Evolutionary conservation across 2,888 invertebrate genomes (phyloP).

Genomic region (Metopia argyrocephala): DNA sequence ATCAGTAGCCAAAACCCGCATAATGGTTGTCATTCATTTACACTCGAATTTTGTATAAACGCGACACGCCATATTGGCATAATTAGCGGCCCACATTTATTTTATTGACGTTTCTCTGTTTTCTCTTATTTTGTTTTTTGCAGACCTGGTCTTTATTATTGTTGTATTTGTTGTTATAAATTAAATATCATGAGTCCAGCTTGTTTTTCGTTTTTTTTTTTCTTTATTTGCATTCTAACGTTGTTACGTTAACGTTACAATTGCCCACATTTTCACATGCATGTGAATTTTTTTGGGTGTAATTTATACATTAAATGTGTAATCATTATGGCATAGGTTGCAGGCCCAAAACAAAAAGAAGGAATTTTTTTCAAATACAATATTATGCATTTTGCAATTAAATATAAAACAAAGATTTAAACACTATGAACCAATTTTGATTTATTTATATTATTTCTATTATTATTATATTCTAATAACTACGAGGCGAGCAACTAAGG

Average conservation of each 20-base stretch:
- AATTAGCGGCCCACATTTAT: slow-evolving; percentile 70
- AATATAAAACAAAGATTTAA: too few relatives aligned
- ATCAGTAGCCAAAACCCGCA: slow-evolving; percentile 72
- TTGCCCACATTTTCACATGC: slow-evolving; percentile 9
- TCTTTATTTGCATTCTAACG: slow-evolving; percentile 17
- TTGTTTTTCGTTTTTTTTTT: slow-evolving; percentile 2
- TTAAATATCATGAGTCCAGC: not conserved
- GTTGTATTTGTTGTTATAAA: not conserved
- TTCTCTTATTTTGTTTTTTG: slow-evolving; percentile 10
- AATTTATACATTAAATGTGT: not conserved
- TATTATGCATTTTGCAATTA: not conserved
- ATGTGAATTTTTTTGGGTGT: not conserved
- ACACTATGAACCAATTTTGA: too few relatives aligned
- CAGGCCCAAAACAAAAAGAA: not conserved
- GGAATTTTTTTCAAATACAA: too few relatives aligned
- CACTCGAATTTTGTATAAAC: slow-evolving; percentile 53
- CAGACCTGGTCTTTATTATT: not conserved
- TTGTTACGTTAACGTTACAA: slow-evolving; percentile 19
- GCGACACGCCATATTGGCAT: slow-evolving; percentile 68
- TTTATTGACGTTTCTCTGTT: slow-evolving; percentile 45
- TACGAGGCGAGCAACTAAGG: too few relatives aligned
- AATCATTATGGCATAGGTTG: not conserved
- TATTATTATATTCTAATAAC: too few relatives aligned
- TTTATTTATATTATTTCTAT: too few relatives aligned
- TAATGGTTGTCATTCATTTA: slow-evolving; percentile 71